Evolutionary conservation across 1,140 invertebrate genomes (phyloP), one percentile per base, ranked within the genome.

Genomic region (Micrasema longulum): DNA sequence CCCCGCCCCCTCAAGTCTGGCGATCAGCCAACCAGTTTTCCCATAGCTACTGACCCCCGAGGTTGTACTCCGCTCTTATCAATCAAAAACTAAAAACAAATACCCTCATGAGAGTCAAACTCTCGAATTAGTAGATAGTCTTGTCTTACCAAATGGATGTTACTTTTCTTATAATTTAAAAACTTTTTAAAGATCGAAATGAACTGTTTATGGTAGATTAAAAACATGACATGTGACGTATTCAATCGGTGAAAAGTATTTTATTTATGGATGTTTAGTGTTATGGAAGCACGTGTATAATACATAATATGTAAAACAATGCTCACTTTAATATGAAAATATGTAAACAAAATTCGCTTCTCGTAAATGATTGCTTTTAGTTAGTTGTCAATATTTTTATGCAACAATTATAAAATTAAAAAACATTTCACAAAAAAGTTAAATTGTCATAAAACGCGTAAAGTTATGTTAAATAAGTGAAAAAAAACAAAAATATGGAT

Each of bases 1-100:
- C 48, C 60, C 60, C 72, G 36, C 31, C 36, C 35, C 36, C 14
- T 63, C 22, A 11, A 2, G 11, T 31, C 72, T 74, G 73, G 73
- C 73, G 23, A 16, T 7, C 26, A n/a, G 68, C 73, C 73, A 74
- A 53, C 50, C 73, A 74, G 73, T 74, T 66, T 68, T 50, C 68
- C 65, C 60, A 45, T 53, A 71, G 55, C 73, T 18, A 16, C 47
- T 62, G 73, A 60, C 38, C 62, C 60, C 53, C 31, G 45, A 70
- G 72, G 67, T 70, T 50, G 73, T 53, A 31, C 22, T 16, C 12
- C 6, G 2, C 22, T 16, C 16, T n/a, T 26, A 50, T 35, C 14
- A n/a, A 52, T 18, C 16, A 60, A 9, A 57, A 10, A 20, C 16
- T 9, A 60, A 60, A 60, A 60, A 60, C 35, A 60, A 60, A 60